These are phyloP conservation scores for Leistus spinibarbis DNA, from an alignment of 2,888 invertebrate species.

Conservation along the genomic window DNA sequence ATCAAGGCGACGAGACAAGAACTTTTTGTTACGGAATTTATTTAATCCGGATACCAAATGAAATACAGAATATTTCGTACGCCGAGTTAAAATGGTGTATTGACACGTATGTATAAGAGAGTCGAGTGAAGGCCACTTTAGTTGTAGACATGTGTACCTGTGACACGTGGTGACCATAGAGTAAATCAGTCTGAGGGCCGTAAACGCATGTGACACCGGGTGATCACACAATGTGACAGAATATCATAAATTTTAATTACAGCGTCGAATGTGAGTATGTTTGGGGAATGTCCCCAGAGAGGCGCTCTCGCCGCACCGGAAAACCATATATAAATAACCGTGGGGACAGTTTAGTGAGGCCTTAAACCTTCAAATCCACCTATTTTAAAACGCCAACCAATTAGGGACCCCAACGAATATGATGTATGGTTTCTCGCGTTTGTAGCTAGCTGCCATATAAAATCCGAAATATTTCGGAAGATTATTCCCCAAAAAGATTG, in stretches of 20 bases:
- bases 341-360: constrained; percentile 20
- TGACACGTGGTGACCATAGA: background rate
- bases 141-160: background rate
- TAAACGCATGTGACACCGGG: constrained; percentile 20
- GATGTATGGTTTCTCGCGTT: constrained; percentile 40
- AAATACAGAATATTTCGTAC: no score
- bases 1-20: no score
- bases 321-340: constrained; percentile 36
- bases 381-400: constrained; percentile 41
- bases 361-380: constrained; percentile 36
- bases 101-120: no score
- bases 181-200: constrained; percentile 20
- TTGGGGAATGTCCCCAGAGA: constrained; percentile 33
- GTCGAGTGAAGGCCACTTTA: no score
- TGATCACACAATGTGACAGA: constrained; percentile 35
- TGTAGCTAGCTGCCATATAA: constrained; percentile 45
- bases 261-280: constrained; percentile 8
- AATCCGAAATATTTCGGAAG: constrained; percentile 43
- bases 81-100: no score
- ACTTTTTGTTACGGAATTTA: no score
- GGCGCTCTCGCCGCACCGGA: constrained; percentile 21
- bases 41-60: no score
- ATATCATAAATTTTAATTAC: constrained; percentile 39
- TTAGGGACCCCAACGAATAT: constrained; percentile 39
- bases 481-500: constrained; percentile 27